Base-by-base conservation (phyloP, 2,888 invertebrate genomes). In the Diplazon laetatorius region DNA sequence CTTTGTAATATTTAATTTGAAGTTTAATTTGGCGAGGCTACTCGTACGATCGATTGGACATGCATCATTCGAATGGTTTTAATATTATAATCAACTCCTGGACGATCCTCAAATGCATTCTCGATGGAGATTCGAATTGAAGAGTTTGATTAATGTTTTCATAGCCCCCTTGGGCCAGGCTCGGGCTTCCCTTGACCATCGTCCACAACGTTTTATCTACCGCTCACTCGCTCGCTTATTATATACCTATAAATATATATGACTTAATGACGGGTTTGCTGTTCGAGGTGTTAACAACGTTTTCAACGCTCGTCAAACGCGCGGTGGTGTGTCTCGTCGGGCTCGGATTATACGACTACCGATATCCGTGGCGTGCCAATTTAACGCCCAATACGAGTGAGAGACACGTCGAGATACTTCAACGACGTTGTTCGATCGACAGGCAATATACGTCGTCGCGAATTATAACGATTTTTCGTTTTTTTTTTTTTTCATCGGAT, bases 251-350 rank as follows among this genome's bases (percentile, higher is more conserved):
- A 84, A 85, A 83, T 85, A 75, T n/a, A n/a, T 74, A 82, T 83
- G 80, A 78, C 79, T 84, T 81, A 82, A 85, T 81, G 83, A 85
- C 78, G 71, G 80, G 70, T 78, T 78, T 70, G 75, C 50, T n/a
- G n/a, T n/a, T 72, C 73, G 71, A 82, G 82, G 85, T 83, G 83
- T 81, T 82, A 85, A 85, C 82, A 83, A 83, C 71, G 76, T 83
- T 83, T 82, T 83, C 81, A 81, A 76, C 62, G 48, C 78, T 75
- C 78, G 78, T 78, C 75, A 78, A 78, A 59, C n/a, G n/a, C n/a
- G n/a, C n/a, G n/a, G n/a, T n/a, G n/a, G 73, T 60, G 60, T 52
- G 63, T 42, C 39, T 30, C 5, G n/a, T n/a, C n/a, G n/a, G 70
- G 62, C 50, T 42, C 52, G 48, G 48, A 10, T 46, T 42, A 30